Conservation (phyloP, 2,888 invertebrate species). For the Drosophila pseudotalamancana region DNA sequence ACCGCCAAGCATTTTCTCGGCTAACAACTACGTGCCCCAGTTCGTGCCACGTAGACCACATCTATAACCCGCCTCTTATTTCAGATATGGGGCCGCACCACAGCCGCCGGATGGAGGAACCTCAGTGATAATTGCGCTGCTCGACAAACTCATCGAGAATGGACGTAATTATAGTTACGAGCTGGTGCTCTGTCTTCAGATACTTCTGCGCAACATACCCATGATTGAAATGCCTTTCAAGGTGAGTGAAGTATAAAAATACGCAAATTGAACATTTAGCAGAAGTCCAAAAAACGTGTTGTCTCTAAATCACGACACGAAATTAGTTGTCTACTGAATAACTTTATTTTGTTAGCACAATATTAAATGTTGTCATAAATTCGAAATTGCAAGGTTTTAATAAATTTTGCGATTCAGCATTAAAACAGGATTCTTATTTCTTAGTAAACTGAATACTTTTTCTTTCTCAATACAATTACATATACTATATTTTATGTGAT, state of each 20-base stretch:
- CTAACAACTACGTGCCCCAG: slow-evolving; percentile 67
- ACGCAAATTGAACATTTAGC: not conserved
- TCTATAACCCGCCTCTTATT: slow-evolving; percentile 52
- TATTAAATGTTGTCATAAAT: too few relatives aligned
- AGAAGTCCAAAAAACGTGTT: not conserved
- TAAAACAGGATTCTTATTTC: too few relatives aligned
- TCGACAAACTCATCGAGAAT: slow-evolving; percentile 87
- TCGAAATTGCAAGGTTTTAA: too few relatives aligned
- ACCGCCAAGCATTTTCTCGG: slow-evolving; percentile 53
- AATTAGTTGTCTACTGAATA: too few relatives aligned
- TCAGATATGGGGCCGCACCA: slow-evolving; percentile 88
- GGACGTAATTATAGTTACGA: slow-evolving; percentile 89
- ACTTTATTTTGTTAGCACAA: too few relatives aligned
- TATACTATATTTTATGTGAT: too few relatives aligned
- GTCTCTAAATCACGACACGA: too few relatives aligned
- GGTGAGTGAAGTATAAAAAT: slow-evolving; percentile 68
- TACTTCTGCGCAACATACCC: slow-evolving; percentile 88
- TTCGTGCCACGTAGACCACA: slow-evolving; percentile 50
- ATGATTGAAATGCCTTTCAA: slow-evolving; percentile 85
- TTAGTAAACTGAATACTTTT: too few relatives aligned
- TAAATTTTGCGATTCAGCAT: too few relatives aligned
- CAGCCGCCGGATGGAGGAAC: slow-evolving; percentile 86
- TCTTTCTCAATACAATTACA: too few relatives aligned
- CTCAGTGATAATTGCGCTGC: slow-evolving; percentile 87
- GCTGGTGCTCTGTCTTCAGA: slow-evolving; percentile 88